These are phyloP conservation scores for Anastrepha obliqua DNA, from an alignment of 1,140 invertebrate genomes.

Conservation along the genomic window DNA sequence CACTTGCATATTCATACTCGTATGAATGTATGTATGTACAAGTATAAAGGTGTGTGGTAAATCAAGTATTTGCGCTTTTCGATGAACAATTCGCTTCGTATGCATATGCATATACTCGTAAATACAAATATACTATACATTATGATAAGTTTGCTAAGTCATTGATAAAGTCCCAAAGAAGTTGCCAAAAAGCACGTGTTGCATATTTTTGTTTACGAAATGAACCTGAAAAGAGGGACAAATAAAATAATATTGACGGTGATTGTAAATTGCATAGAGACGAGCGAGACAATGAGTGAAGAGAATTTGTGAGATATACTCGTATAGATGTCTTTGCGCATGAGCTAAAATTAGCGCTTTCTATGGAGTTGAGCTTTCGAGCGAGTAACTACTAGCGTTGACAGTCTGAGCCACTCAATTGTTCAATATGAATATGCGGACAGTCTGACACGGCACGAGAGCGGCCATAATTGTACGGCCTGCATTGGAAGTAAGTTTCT, in stretches of 20 bases:
- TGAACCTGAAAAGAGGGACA: neutral
- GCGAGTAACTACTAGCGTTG: no score
- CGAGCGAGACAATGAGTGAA: neutral
- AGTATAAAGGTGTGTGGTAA: neutral
- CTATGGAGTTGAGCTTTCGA: no score
- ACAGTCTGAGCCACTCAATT: no score
- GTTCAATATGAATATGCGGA: no score
- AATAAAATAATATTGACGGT: neutral
- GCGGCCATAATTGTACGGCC: no score
- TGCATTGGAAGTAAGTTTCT: no score
- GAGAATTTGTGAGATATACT: neutral
- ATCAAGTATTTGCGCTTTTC: neutral
- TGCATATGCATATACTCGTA: neutral
- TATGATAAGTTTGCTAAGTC: neutral
- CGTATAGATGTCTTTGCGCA: neutral
- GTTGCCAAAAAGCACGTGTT: neutral
- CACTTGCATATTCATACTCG: no score
- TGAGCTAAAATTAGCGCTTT: neutral
- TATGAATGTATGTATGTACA: no score
- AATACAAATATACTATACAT: neutral
- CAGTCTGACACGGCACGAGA: no score
- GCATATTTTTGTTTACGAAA: constrained; percentile 41
- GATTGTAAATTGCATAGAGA: neutral
- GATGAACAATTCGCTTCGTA: neutral
- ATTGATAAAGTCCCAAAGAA: neutral